These are phyloP conservation scores for Craseonycteris thonglongyai DNA, from an alignment of 2,113 vertebrate genomes.

Conservation along the genomic window DNA sequence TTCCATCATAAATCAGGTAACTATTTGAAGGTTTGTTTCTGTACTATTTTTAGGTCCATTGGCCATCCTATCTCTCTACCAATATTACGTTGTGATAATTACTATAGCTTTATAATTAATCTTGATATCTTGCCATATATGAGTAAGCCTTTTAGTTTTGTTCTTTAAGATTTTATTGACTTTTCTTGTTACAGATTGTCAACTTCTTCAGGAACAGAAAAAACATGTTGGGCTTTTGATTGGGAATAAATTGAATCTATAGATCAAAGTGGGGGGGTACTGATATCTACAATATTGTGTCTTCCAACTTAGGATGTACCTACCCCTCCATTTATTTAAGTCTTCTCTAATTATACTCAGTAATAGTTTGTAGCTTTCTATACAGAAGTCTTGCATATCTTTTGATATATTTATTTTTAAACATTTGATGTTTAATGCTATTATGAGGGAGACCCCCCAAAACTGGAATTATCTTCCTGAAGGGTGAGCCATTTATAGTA, in stretches of 20 bases:
- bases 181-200: not conserved
- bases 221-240: not conserved
- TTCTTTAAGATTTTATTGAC: slow-evolving; percentile 10
- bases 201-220: not conserved
- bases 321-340: not conserved
- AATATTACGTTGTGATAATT: not conserved
- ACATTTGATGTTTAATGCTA: not conserved
- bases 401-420: not conserved
- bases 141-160: not conserved
- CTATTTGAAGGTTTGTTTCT: not conserved
- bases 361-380: not conserved
- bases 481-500: too few relatives aligned
- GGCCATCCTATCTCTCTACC: not conserved
- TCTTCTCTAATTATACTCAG: not conserved
- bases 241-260: not conserved
- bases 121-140: not conserved
- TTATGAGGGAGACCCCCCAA: too few relatives aligned
- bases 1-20: not conserved
- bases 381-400: not conserved
- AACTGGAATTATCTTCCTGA: too few relatives aligned
- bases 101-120: not conserved
- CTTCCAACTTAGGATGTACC: not conserved
- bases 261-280: not conserved
- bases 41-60: not conserved
- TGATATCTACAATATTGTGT: not conserved